Evolutionary conservation across 35 echinoderm and acorn worm genomes (phyloP).

Genomic region (Heliocidaris erythrogramma): DNA sequence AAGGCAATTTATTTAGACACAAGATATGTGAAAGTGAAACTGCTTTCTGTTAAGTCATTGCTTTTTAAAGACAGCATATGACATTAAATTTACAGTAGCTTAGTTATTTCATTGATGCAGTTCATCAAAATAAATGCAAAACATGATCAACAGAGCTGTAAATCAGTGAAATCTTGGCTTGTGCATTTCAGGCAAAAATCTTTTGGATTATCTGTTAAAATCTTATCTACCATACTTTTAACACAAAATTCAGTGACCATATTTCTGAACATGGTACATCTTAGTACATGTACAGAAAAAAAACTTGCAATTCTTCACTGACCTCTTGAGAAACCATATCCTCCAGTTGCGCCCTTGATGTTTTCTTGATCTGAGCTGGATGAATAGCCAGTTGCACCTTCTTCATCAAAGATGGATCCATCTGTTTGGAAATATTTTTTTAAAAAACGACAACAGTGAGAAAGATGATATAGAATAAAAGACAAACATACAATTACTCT

Average conservation of each 20-base stretch:
- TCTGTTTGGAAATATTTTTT: background rate
- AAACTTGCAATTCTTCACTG: background rate
- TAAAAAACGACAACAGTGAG: background rate
- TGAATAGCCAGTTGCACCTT: slow-evolving; percentile 76
- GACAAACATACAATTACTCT: background rate
- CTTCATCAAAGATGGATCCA: slow-evolving; percentile 44
- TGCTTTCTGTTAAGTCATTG: background rate
- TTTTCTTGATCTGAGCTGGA: slow-evolving; percentile 55
- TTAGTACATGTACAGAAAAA: background rate
- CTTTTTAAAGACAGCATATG: background rate
- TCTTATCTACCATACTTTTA: too few relatives aligned
- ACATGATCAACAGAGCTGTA: too few relatives aligned
- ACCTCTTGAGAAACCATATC: slow-evolving; percentile 76
- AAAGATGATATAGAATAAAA: background rate
- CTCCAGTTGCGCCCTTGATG: slow-evolving; percentile 56
- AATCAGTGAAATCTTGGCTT: too few relatives aligned
- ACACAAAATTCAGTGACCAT: too few relatives aligned
- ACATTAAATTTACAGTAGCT: background rate
- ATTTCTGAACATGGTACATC: too few relatives aligned
- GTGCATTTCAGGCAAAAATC: too few relatives aligned
- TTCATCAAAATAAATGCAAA: too few relatives aligned
- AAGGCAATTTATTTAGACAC: background rate
- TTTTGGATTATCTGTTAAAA: too few relatives aligned
- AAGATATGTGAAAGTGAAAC: background rate
- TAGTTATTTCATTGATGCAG: background rate